A percentile compares a stretch with the other conserved stretches of the same genome.
These are phyloP conservation scores for Drosophila antonietae DNA, from an alignment of 2,888 invertebrate genomes.

Conservation along the genomic window DNA sequence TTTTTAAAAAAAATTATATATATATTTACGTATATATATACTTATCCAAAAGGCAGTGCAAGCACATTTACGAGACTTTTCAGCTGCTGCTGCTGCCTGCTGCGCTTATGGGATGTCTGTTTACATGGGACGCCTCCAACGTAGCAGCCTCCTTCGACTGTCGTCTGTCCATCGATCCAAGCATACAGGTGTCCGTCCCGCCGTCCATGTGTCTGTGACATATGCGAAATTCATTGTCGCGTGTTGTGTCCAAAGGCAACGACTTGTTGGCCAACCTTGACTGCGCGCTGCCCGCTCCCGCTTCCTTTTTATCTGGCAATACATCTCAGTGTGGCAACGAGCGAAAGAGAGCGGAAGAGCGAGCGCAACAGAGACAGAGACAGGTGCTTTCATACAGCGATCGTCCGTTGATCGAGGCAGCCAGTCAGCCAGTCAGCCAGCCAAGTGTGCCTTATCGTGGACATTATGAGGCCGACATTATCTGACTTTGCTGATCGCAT, in stretches of 20 bases:
- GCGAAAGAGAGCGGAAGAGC: not conserved
- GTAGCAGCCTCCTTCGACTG: conserved; percentile 38
- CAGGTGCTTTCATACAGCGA: conserved; percentile 45
- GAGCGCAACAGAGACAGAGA: conserved; percentile 32
- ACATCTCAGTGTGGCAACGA: conserved; percentile 38
- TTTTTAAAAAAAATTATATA: conserved; percentile 9
- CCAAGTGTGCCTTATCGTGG: conserved; percentile 54
- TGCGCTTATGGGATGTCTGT: conserved; percentile 50
- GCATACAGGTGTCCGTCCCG: not conserved
- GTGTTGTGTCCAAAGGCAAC: conserved; percentile 58
- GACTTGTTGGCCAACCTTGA: conserved; percentile 67
- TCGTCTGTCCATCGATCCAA: conserved; percentile 21
- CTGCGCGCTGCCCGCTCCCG: conserved; percentile 39
- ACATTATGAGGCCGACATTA: conserved; percentile 69
- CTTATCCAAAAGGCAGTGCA: conserved; percentile 36
- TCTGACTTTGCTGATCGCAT: conserved; percentile 66
- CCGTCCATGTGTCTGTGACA: conserved; percentile 60
- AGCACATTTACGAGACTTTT: conserved; percentile 59
- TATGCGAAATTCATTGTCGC: conserved; percentile 82
- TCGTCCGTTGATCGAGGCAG: conserved; percentile 23
- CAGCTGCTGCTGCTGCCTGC: conserved; percentile 75
- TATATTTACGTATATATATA: conserved; percentile 2
- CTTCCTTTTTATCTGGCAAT: conserved; percentile 56
- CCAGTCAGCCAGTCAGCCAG: conserved; percentile 5
- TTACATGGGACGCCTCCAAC: conserved; percentile 55